Evolutionary conservation across 2,113 vertebrate species (phyloP).

Genomic region (Chloebia gouldiae): DNA sequence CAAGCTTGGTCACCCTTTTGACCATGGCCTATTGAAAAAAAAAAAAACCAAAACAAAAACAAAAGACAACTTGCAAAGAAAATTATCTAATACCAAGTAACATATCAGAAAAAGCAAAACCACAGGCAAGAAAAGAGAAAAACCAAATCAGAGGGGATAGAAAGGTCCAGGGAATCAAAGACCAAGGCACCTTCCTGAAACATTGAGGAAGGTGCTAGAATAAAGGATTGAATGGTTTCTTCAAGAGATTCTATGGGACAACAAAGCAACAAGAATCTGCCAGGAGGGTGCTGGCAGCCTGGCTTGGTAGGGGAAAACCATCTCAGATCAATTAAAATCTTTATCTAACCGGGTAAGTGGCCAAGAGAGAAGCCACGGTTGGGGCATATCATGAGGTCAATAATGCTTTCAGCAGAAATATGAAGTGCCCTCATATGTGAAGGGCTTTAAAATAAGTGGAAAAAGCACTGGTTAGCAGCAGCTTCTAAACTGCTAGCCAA

Average conservation of each 20-base stretch:
- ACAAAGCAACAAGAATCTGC: not conserved
- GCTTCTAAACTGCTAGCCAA: not conserved
- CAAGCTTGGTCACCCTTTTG: not conserved
- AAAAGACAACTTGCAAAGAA: not conserved
- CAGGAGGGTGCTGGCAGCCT: not conserved
- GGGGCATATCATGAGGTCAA: not conserved
- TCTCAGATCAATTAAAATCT: not conserved
- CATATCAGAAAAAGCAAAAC: not conserved
- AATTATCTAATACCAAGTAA: not conserved
- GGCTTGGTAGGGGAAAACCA: not conserved
- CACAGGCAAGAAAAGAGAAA: not conserved
- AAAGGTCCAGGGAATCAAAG: not conserved
- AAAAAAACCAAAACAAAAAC: rapidly evolving
- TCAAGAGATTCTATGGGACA: rapidly evolving
- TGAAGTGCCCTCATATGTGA: rapidly evolving
- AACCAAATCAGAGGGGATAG: not conserved
- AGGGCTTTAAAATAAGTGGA: not conserved
- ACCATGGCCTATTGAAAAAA: not conserved
- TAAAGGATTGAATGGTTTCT: not conserved
- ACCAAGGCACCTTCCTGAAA: not conserved
- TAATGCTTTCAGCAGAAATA: not conserved
- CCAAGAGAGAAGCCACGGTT: not conserved
- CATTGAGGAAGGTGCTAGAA: not conserved
- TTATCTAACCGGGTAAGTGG: not conserved
- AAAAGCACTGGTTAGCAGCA: not conserved